These are phyloP conservation scores for Ameiurus melas DNA, from an alignment of 2,113 vertebrate species.

Conservation along the genomic window DNA sequence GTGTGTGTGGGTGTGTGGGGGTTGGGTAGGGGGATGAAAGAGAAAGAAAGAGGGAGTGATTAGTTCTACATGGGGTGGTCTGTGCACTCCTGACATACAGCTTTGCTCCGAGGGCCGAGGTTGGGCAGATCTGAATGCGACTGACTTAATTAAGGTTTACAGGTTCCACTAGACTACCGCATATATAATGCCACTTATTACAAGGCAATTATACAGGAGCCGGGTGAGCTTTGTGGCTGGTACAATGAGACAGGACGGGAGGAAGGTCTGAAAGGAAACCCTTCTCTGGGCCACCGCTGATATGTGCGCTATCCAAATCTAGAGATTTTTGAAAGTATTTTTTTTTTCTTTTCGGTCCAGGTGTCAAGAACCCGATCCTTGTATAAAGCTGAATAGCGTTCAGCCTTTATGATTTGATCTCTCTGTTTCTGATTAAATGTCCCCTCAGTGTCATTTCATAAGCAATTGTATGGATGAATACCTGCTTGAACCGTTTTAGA, in stretches of 20 bases:
- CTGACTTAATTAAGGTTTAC: constrained; percentile 75
- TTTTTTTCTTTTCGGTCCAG: neutral
- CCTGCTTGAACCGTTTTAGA: neutral
- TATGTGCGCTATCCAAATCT: neutral
- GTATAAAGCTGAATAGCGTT: neutral
- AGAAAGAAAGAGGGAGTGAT: constrained; percentile 39
- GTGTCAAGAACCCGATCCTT: constrained; percentile 9
- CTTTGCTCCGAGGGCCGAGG: constrained; percentile 49
- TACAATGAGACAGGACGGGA: constrained; percentile 62
- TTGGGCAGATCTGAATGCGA: constrained; percentile 64
- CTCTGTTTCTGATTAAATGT: neutral
- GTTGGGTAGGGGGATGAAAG: neutral
- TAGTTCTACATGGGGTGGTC: constrained; percentile 54
- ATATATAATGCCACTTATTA: constrained; percentile 70
- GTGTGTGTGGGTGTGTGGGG: neutral
- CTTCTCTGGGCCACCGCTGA: neutral
- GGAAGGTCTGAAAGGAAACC: constrained; percentile 41
- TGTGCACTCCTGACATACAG: constrained; percentile 45
- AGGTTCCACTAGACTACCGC: constrained; percentile 68
- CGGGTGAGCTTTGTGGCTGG: constrained; percentile 70
- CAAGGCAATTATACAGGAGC: constrained; percentile 66
- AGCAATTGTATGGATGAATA: neutral
- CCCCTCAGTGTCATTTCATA: neutral
- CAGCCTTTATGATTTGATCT: neutral
- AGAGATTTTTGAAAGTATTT: neutral